Base-by-base conservation (phyloP, 2,797 vertebrate genomes). In the Pygocentrus nattereri region DNA sequence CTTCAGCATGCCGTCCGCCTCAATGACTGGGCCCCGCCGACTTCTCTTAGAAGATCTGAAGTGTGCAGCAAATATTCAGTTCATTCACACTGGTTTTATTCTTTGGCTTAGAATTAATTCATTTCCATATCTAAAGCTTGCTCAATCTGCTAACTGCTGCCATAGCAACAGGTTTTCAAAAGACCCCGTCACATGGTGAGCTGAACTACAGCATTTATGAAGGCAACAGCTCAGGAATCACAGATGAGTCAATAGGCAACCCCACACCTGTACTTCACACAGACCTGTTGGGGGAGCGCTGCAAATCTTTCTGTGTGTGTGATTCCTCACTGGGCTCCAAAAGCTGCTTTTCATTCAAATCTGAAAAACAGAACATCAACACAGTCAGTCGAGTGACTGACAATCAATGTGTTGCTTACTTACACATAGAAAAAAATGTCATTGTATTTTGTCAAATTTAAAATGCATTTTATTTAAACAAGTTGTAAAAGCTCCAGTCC, bases 1-100 rank as follows among this genome's bases (percentile, higher is more conserved):
- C 89, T 97, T 96, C 0, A 97, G 93, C 93, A 97, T 95, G 78
- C 96, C 97, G 0, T 98, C 96, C 0, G 95, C 93, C 10, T 98
- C 96, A 0, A 93, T 93, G 58, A 95, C 93, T 0, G 95, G 95
- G 0, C 96, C 94, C 41, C 96, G 89, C 6, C 95, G 88, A 92
- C 92, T 96, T 70, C 95, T 94, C 88, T 92, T 94, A 7, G 95
- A 94, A 21, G 62, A 65, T 82, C 95, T 94, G 25, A 21, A 74
- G 13, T 41, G 13, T 34, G 19, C 4, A 2, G 13, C 19, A 38
- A 38, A 38, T 38, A 5, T 5, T 38, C 41, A 44, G 41, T 44
- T 44, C 10, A 11, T 44, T 44, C 10, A 44, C 8, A n/a, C n/a
- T n/a, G 41, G 10, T 44, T 11, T 44, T 1, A 44, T 44, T 12